Base-by-base conservation (phyloP, 2,797 vertebrate species). In the Sebastiscus tertius region DNA sequence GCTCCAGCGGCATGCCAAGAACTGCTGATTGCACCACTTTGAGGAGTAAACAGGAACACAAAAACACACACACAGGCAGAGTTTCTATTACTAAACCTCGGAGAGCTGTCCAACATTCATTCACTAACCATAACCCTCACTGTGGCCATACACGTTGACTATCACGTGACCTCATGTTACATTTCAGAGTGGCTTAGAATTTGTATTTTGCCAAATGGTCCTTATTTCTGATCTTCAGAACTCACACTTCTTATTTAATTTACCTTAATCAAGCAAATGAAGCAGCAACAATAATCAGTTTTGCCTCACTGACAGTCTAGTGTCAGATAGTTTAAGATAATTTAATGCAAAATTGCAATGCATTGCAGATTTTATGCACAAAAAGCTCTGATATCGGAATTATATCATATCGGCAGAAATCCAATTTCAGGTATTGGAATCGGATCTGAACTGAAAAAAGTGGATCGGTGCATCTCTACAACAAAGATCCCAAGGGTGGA, bases 31-130 rank as follows among this genome's bases (percentile, higher is more conserved):
- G 63, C 71, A 72, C 72, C 58, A 39, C 59, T 77, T 83, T 77
- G 54, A 66, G 52, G 46, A 66, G 77, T 85, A 89, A 88, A 81
- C 64, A 77, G 59, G 31, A 84, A 86, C 59, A 80, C 74, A 65
- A 20, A 65, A 18, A 61, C 29, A 54, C 58, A 67, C 36, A 79
- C 77, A 74, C 20, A 69, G 8, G 20, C 12, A 72, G 0, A 31
- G n/a, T 67, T 85, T 68, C 65, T 72, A 24, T 66, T 36, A 70
- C 65, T 12, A 34, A 80, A 55, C 55, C 29, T 63, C 36, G 13
- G 24, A 62, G n/a, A 46, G 27, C 62, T 46, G 22, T 55, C 64
- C 58, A 62, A 75, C 34, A 79, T 27, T 72, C n/a, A 24, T 64
- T 80, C 63, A 56, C n/a, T 20, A 24, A 71, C 1, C 27, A 20